Evolutionary conservation across 2,888 invertebrate genomes (phyloP).

Genomic region (Drosophila dives): DNA sequence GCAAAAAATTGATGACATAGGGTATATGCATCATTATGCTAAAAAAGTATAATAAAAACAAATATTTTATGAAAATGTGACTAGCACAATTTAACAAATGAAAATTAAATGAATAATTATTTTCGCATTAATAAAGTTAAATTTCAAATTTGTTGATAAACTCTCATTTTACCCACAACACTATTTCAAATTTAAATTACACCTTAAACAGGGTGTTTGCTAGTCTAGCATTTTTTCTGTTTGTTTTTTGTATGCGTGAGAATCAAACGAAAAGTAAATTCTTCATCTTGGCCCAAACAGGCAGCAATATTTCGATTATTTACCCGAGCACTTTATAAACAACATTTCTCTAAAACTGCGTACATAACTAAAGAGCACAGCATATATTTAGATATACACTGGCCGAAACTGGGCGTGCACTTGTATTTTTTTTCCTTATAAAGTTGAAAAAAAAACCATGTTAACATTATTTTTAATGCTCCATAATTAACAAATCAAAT

Average conservation of each 20-base stretch:
- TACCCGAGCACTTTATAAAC: slow-evolving; percentile 56
- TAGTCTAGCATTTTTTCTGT: slow-evolving; percentile 5
- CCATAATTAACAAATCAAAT: no score
- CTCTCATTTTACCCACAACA: background rate
- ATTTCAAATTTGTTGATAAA: background rate
- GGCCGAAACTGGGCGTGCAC: background rate
- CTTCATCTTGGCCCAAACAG: slow-evolving; percentile 42
- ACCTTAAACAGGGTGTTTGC: slow-evolving; percentile 7
- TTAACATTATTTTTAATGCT: no score
- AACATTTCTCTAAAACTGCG: slow-evolving; percentile 40
- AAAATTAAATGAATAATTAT: background rate
- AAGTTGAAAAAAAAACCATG: background rate
- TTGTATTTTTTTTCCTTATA: background rate
- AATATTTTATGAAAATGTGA: background rate
- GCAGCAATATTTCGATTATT: slow-evolving; percentile 60
- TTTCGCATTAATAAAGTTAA: background rate
- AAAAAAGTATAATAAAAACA: slow-evolving; percentile 1
- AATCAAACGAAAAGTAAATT: slow-evolving; percentile 57
- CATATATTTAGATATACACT: slow-evolving; percentile 4
- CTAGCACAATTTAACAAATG: background rate
- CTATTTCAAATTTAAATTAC: background rate
- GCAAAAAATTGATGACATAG: no score
- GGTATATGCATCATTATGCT: background rate
- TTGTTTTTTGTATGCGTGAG: slow-evolving; percentile 7
- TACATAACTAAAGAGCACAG: slow-evolving; percentile 40